These are phyloP conservation scores for Crotophaga sulcirostris DNA, from an alignment of 2,113 vertebrate species.

Conservation along the genomic window DNA sequence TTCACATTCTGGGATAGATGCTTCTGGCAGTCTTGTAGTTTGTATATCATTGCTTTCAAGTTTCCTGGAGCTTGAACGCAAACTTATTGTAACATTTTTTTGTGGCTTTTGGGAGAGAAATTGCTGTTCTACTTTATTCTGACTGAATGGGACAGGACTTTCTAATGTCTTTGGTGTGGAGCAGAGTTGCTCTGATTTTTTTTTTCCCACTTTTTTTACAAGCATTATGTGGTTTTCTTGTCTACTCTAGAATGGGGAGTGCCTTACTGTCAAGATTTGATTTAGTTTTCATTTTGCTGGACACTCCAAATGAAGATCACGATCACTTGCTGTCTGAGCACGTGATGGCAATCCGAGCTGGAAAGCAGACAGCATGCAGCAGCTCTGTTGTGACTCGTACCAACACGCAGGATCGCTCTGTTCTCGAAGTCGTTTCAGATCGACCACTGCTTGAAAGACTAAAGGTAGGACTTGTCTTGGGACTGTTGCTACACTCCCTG, in stretches of 20 bases:
- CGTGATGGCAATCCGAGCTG: conserved; percentile 89
- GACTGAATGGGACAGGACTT: not conserved
- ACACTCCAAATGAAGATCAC: conserved; percentile 93
- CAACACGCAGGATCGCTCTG: conserved; percentile 74
- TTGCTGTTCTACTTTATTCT: not conserved
- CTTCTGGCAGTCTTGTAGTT: not conserved
- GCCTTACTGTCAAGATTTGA: conserved; percentile 95
- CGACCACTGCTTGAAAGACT: conserved; percentile 86
- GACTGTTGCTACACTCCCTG: not conserved
- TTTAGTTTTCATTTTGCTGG: conserved; percentile 94
- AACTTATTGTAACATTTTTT: not conserved
- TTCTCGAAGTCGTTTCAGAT: conserved; percentile 83
- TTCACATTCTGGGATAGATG: not conserved
- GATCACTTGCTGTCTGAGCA: conserved; percentile 94
- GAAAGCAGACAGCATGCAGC: conserved; percentile 72
- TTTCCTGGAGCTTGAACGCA: not conserved
- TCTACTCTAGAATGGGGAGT: conserved; percentile 88
- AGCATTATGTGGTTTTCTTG: not conserved
- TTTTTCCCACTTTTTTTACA: not conserved
- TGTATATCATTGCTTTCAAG: not conserved
- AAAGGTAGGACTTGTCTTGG: conserved; percentile 76
- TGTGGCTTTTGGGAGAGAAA: not conserved
- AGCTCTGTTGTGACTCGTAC: conserved; percentile 74
- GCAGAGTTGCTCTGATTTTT: not conserved
- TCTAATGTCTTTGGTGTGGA: not conserved